A percentile compares a stretch with the other conserved stretches of the same genome.
Conservation (phyloP, 2,888 invertebrate genomes). For the Diaphora mendica region DNA sequence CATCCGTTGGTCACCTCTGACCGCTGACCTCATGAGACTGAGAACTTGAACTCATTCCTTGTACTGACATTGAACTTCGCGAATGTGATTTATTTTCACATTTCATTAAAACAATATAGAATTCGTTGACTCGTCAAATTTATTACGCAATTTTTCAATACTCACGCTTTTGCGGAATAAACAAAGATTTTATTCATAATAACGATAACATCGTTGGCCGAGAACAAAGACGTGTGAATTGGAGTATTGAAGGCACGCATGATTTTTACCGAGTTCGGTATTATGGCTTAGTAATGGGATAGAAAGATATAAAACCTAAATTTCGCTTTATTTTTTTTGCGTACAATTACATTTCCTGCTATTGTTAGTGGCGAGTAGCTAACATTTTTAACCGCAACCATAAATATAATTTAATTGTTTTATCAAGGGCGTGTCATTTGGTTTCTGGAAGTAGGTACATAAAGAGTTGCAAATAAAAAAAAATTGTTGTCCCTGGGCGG, state of each 20-base stretch:
- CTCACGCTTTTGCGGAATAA: neutral
- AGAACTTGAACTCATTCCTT: conserved; percentile 76
- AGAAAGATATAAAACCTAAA: neutral
- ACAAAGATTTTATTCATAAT: neutral
- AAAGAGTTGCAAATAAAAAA: neutral
- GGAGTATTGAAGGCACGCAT: neutral
- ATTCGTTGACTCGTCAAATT: conserved; percentile 17
- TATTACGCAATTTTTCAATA: conserved; percentile 8
- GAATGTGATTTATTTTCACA: conserved; percentile 34
- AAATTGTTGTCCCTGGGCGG: neutral
- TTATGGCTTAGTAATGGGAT: neutral
- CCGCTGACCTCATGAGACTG: conserved; percentile 81
- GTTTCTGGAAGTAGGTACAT: neutral
- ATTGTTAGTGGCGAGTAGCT: neutral
- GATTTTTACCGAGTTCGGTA: neutral
- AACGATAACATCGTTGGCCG: neutral
- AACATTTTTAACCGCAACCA: neutral
- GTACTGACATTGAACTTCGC: conserved; percentile 65
- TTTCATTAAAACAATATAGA: conserved; percentile 29
- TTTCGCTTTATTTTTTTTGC: neutral
- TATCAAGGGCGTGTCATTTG: neutral
- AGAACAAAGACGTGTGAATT: neutral
- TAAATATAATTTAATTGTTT: neutral
- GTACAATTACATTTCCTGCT: neutral
- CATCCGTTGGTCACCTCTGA: conserved; percentile 84